Evolutionary conservation across 2,888 invertebrate species (phyloP), one percentile per base, ranked within the genome.

Genomic region (Scaptomyza reducta): DNA sequence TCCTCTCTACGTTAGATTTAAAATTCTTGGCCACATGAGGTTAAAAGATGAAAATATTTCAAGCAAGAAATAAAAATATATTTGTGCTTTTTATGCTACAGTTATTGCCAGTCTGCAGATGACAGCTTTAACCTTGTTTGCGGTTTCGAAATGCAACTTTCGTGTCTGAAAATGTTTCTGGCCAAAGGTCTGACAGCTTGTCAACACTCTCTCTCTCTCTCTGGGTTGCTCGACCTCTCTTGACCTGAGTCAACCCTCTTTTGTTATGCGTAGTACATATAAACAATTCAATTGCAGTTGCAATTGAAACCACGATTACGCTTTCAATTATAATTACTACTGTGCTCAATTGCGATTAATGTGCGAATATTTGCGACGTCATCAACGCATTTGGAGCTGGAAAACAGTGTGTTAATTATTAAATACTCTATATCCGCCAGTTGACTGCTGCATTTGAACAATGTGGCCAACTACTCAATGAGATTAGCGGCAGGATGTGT

Each of bases 331-430:
- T 33, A 67, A 42, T 61, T 42, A 42, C 44, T 33, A 33, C 5
- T 13, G 31, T 29, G 9, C 31, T 14, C 65, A 66, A 74, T 77
- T 10, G 35, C 70, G 63, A 57, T 74, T 62, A 60, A 65, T 78
- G 76, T 63, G 83, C 62, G 62, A 70, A 68, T 69, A 62, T 74
- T 61, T 66, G 71, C 49, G 73, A 62, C 47, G n/a, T n/a, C 51
- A 58, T 79, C 68, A 67, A 64, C 66, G 65, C 77, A 65, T 59
- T 71, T 35, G 29, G 41, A 51, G 40, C 25, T 63, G 49, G 14
- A 14, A 38, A 38, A 29, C 25, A 22, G 79, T 73, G 73, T 85
- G 73, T 85, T 72, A 82, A 85, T 82, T 74, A 82, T 74, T 70
- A 65, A 77, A 65, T 65, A 66, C 66, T 40, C 40, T 59, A 66